Evolutionary conservation across 1,140 invertebrate species (phyloP), one percentile per base, ranked within the genome.

Genomic region (Drosophila chauvacae): DNA sequence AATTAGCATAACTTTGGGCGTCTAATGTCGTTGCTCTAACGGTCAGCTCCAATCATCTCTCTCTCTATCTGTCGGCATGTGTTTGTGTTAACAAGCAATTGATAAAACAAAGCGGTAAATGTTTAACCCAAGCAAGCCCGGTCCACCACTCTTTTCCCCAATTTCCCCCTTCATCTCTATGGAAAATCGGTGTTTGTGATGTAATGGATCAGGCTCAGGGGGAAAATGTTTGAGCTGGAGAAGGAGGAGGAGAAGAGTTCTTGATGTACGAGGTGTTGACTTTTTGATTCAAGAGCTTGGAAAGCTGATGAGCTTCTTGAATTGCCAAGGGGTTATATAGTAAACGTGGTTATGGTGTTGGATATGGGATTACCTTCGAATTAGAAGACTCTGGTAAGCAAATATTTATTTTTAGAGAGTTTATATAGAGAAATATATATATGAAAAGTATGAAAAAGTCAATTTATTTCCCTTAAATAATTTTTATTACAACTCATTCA

Each of bases 1-100:
- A 79, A 79, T 79, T 79, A 79, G 77, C 77, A 79, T 79, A 79
- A 78, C 66, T 79, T 79, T 79, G 59, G 77, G 75, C 77, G 55
- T 65, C 75, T 64, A 78, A 64, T 71, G 65, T 78, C 65, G 50
- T 48, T 51, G 39, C 45, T 71, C 76, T 78, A 78, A 78, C 76
- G 76, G 76, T 78, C 74, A 70, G 44, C 71, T 76, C 39, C 71
- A 76, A 76, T 76, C 73, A 66, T 48, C 69, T 53, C 33, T 55
- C 33, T 39, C 33, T 23, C 14, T 11, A 37, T 50, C 16, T 42
- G 50, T 28, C 64, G 59, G 66, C 16, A 42, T 72, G 69, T 60
- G 66, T 59, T 50, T 72, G 69, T 72, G 66, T 65, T 79, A 79
- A 79, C 75, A 79, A 79, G 75, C 68, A 77, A 78, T 78, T 78